Evolutionary conservation across 2,113 vertebrate species (phyloP).

Genomic region (Melanocharis versteri): DNA sequence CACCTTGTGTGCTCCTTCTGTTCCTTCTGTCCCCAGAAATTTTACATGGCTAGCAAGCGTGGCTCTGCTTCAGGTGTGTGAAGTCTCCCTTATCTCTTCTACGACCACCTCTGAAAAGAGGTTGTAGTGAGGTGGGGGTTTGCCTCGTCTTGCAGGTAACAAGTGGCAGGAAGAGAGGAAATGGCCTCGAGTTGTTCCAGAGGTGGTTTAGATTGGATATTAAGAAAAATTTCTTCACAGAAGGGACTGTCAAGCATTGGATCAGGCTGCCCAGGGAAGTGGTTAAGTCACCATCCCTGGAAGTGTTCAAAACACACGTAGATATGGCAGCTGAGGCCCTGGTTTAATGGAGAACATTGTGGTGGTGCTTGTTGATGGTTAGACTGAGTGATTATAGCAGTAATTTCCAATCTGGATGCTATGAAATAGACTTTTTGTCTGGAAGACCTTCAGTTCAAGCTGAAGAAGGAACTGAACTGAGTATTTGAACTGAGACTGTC

Average conservation of each 20-base stretch:
- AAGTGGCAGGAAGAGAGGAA: neutral
- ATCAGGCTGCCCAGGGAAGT: neutral
- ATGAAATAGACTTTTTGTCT: neutral
- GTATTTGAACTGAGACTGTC: neutral
- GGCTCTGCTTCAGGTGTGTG: neutral
- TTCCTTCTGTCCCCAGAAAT: neutral
- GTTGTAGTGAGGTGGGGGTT: neutral
- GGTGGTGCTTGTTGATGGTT: rapidly evolving
- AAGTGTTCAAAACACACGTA: neutral
- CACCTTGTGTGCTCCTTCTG: neutral
- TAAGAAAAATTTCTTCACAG: neutral
- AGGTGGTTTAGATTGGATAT: neutral
- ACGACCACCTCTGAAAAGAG: neutral
- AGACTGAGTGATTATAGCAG: neutral
- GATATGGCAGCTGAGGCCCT: no score
- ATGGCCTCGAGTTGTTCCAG: neutral
- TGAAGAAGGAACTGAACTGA: neutral
- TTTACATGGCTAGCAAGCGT: neutral
- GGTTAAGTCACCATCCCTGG: neutral
- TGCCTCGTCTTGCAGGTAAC: neutral
- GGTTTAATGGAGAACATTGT: neutral
- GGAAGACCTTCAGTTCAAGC: neutral
- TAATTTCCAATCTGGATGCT: neutral
- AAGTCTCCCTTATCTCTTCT: neutral
- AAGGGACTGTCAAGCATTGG: neutral